Evolutionary conservation across 2,888 invertebrate genomes (phyloP).

Genomic region (Spodoptera picta): DNA sequence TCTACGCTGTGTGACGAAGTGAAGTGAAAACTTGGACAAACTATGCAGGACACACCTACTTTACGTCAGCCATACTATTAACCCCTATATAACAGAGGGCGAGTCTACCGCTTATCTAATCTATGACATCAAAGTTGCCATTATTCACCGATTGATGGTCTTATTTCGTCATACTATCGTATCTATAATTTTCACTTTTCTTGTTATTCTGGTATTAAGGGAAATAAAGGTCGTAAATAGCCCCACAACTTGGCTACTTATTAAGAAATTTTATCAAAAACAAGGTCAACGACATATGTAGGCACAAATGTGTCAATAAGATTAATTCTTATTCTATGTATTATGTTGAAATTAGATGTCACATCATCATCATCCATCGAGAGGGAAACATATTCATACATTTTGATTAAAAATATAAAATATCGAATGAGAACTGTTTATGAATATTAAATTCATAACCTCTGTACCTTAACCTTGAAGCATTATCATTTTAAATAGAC

Average conservation of each 20-base stretch:
- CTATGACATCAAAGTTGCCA: not conserved
- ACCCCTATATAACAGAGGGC: not conserved
- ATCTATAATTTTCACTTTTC: constrained; percentile 29
- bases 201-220: constrained; percentile 31
- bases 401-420: constrained; percentile 22
- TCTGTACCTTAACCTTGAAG: constrained; percentile 1
- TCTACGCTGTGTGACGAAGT: no score
- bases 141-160: constrained; percentile 8
- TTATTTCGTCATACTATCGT: constrained; percentile 10
- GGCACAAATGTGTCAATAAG: constrained; percentile 57
- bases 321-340: constrained; percentile 36
- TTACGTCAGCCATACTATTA: no score
- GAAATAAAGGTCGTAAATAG: constrained; percentile 33
- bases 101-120: not conserved
- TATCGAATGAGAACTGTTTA: not conserved
- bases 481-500: not conserved
- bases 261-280: constrained; percentile 53
- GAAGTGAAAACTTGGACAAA: no score
- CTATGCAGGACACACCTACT: no score
- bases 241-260: constrained; percentile 21
- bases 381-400: constrained; percentile 24
- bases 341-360: constrained; percentile 38
- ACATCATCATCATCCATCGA: constrained; percentile 20
- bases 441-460: constrained; percentile 11
- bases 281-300: constrained; percentile 51